Conservation (phyloP, 2,888 invertebrate species). For the Maniola hyperantus region DNA sequence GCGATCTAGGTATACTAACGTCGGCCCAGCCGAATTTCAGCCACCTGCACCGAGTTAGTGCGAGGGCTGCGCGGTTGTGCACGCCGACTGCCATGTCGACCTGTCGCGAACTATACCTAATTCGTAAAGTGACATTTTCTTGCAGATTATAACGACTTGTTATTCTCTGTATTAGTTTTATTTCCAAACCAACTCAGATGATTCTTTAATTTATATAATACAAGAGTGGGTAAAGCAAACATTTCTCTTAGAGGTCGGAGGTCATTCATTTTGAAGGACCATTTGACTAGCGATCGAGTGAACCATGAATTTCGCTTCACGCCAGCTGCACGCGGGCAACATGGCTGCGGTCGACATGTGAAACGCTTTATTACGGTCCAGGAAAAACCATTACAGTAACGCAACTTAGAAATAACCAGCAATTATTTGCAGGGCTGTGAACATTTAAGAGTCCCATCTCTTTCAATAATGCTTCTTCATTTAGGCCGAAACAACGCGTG, state of each 20-base stretch:
- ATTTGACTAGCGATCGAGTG: constrained; percentile 79
- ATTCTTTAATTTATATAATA: too few species aligned
- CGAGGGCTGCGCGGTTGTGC: too few species aligned
- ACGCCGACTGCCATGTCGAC: too few species aligned
- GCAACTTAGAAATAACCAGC: constrained; percentile 46
- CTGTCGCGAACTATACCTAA: too few species aligned
- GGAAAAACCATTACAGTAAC: constrained; percentile 73
- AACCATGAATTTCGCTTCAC: constrained; percentile 78
- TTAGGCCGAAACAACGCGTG: not conserved
- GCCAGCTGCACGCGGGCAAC: constrained; percentile 73
- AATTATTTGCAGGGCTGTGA: constrained; percentile 31
- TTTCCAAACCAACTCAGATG: not conserved
- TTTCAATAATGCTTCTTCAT: not conserved
- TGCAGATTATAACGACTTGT: too few species aligned
- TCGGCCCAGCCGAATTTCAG: too few species aligned
- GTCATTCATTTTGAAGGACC: constrained; percentile 78
- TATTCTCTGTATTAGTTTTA: too few species aligned
- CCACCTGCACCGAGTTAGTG: too few species aligned
- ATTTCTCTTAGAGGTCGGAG: constrained; percentile 69
- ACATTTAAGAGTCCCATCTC: not conserved
- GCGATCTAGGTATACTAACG: too few species aligned
- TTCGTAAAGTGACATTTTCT: too few species aligned
- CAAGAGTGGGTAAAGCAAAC: too few species aligned
- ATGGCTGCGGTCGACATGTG: constrained; percentile 68
- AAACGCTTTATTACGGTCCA: constrained; percentile 75